These are phyloP conservation scores for Triplophysa dalaica DNA, from an alignment of 2,113 vertebrate genomes.

Conservation along the genomic window DNA sequence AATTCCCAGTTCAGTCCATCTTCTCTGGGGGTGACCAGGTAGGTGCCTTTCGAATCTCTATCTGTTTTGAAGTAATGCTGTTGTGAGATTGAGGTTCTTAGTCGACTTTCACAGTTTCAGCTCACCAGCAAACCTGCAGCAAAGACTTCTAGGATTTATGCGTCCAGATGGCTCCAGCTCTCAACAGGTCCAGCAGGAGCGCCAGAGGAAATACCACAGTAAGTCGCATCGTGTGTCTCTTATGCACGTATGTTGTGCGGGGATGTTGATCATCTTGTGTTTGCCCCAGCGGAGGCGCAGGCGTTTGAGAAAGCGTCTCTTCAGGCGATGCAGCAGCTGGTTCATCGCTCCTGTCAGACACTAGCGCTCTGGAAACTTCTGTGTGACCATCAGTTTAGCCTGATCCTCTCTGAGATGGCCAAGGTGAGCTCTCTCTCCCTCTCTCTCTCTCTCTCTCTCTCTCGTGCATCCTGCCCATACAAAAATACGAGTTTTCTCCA, in stretches of 20 bases:
- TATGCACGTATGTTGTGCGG: background rate
- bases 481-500: no score
- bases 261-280: conserved; percentile 1
- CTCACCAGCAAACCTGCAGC: conserved; percentile 86
- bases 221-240: conserved; percentile 48
- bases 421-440: conserved; percentile 75
- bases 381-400: conserved; percentile 92
- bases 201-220: conserved; percentile 95
- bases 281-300: conserved; percentile 85
- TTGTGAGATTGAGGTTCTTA: background rate
- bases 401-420: conserved; percentile 89
- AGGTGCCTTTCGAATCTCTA: conserved; percentile 42
- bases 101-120: conserved; percentile 71
- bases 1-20: conserved; percentile 92
- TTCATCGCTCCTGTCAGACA: conserved; percentile 92
- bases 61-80: background rate
- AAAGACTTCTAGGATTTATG: conserved; percentile 88
- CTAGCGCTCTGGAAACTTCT: conserved; percentile 94
- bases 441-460: background rate
- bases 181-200: conserved; percentile 94
- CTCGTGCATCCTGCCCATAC: background rate
- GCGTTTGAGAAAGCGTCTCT: conserved; percentile 89
- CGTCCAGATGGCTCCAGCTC: conserved; percentile 86
- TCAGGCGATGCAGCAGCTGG: conserved; percentile 90
- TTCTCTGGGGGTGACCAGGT: conserved; percentile 86